Percentiles rank a stretch among this genome's conserved stretches.
These are phyloP conservation scores for Dendronephthya gigantea DNA, from an alignment of 64 coral and sea anemone species.

Conservation along the genomic window DNA sequence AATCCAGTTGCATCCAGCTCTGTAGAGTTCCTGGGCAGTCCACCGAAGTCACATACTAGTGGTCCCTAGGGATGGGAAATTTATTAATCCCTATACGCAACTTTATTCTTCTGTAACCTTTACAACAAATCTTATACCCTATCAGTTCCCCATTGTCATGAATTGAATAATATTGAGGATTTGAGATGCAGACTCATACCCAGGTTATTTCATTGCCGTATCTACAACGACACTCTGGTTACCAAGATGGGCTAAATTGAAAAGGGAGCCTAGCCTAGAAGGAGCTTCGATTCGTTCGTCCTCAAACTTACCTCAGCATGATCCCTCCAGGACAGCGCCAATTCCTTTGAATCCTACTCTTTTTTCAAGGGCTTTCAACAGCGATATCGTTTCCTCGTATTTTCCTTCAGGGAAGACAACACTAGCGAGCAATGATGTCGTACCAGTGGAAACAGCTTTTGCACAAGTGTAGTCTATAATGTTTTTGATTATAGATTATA, in stretches of 20 bases:
- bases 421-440: neutral
- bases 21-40: slow-evolving; percentile 3
- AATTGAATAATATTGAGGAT: too few relatives aligned
- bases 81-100: too few relatives aligned
- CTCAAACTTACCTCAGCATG: neutral
- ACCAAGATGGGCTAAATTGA: too few relatives aligned
- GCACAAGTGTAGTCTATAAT: slow-evolving; percentile 12
- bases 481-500: too few relatives aligned
- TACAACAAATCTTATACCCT: too few relatives aligned
- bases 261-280: too few relatives aligned
- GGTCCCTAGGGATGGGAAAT: neutral
- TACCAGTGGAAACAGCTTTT: neutral
- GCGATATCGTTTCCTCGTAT: neutral
- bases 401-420: neutral
- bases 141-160: too few relatives aligned
- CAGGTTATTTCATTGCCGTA: too few relatives aligned
- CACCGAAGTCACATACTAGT: slow-evolving; percentile 29
- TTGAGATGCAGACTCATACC: too few relatives aligned
- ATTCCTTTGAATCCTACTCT: neutral
- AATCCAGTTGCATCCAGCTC: slow-evolving; percentile 12
- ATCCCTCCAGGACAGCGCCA: neutral
- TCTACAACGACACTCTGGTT: too few relatives aligned
- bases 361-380: neutral
- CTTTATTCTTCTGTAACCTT: too few relatives aligned
- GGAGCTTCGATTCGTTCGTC: too few relatives aligned